Conservation (phyloP, 1,140 invertebrate species). For the Platorchestia sp. region DNA sequence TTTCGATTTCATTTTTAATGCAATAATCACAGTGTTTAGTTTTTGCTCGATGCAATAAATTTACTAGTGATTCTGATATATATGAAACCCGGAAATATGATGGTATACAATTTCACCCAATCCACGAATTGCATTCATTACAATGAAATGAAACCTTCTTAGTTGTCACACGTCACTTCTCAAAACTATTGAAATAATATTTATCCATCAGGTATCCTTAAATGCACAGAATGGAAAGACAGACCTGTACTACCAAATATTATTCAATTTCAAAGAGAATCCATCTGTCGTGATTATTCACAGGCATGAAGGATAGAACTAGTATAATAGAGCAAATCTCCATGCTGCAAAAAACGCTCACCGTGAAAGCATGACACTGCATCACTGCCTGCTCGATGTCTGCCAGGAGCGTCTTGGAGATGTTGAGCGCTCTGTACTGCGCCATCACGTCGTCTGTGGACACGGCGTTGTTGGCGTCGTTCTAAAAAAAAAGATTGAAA, state of each 20-base stretch:
- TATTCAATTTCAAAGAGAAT: not conserved
- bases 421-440: not conserved
- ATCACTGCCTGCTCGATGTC: not conserved
- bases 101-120: no score
- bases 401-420: not conserved
- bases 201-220: not conserved
- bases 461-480: constrained; percentile 11
- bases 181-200: no score
- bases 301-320: not conserved
- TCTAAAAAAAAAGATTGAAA: not conserved
- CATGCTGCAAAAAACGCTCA: not conserved
- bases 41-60: no score
- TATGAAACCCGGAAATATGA: no score
- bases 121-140: no score
- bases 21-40: no score
- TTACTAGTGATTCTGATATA: no score
- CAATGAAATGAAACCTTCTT: no score
- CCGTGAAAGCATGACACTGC: constrained; percentile 21
- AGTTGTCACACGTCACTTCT: no score
- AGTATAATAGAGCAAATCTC: not conserved
- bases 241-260: not conserved
- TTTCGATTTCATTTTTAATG: no score
- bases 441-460: not conserved
- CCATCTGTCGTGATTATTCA: not conserved
- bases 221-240: not conserved